These are phyloP conservation scores for Thrips palmi DNA, from an alignment of 1,140 invertebrate species.

Conservation along the genomic window DNA sequence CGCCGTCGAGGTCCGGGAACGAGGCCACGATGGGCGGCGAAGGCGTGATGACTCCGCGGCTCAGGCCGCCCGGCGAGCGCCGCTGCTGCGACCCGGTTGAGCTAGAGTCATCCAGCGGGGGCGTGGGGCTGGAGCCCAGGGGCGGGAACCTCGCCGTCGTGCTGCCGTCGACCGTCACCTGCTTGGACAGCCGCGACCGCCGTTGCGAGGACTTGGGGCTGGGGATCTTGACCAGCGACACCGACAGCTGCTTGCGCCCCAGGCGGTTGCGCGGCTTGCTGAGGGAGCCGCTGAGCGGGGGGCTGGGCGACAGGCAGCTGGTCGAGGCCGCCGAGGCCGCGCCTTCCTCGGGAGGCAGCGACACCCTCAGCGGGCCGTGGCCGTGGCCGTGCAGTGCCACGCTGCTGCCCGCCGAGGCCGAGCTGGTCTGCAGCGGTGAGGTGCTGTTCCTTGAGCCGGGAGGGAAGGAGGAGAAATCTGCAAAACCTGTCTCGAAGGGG, in stretches of 20 bases:
- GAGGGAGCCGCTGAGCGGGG: no score
- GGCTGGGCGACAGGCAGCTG: slow-evolving; percentile 11
- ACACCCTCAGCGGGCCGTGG: slow-evolving; percentile 43
- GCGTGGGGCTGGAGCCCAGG: slow-evolving; percentile 9
- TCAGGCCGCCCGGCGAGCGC: no score
- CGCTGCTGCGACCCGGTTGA: no score
- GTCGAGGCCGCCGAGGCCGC: slow-evolving; percentile 12
- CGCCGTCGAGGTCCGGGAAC: no score
- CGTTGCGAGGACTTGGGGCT: no score
- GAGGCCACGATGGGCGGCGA: no score
- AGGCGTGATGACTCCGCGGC: no score
- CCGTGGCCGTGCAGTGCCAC: slow-evolving; percentile 8
- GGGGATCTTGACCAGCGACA: slow-evolving; percentile 21
- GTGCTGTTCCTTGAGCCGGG: slow-evolving; percentile 9
- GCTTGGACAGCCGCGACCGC: slow-evolving; percentile 16
- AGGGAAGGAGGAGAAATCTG: slow-evolving; percentile 19
- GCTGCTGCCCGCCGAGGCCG: slow-evolving; percentile 13
- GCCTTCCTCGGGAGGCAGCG: slow-evolving; percentile 39
- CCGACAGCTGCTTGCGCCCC: no score
- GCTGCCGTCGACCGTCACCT: slow-evolving; percentile 14
- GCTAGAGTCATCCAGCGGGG: no score
- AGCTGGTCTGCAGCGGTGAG: no score
- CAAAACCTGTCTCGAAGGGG: slow-evolving; percentile 38
- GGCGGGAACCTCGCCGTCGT: slow-evolving; percentile 2
- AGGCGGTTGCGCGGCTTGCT: no score